Evolutionary conservation across 1,140 invertebrate genomes (phyloP).

Genomic region (Augochlora pura): DNA sequence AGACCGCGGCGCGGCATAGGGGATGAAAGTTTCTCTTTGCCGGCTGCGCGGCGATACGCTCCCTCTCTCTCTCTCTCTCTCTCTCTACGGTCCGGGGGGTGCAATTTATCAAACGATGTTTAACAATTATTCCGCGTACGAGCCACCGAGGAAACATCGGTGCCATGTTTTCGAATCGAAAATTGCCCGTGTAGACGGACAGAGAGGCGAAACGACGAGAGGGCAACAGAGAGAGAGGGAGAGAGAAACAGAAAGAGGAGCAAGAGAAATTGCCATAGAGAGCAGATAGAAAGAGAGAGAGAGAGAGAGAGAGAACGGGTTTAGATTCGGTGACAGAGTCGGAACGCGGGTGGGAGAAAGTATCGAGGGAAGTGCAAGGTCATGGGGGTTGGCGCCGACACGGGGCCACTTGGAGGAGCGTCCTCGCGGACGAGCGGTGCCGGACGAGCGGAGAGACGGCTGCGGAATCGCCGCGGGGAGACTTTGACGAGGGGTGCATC

Average conservation of each 20-base stretch:
- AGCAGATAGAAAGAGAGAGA: no score
- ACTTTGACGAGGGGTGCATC: conserved; percentile 34
- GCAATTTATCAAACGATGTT: background rate
- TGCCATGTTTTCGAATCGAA: no score
- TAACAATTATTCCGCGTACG: no score
- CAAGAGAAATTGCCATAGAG: no score
- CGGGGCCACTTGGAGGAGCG: background rate
- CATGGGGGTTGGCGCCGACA: background rate
- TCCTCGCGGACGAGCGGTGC: background rate
- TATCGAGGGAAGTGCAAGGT: background rate
- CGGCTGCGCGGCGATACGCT: no score
- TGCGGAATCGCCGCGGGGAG: conserved; percentile 36
- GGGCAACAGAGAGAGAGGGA: no score
- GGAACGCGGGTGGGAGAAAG: background rate
- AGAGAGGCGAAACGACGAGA: no score
- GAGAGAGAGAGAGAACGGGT: background rate
- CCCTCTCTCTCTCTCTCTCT: no score
- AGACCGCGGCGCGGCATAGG: background rate
- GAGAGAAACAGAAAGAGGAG: no score
- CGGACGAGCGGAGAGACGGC: no score
- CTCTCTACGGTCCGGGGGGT: background rate
- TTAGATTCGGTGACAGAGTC: background rate
- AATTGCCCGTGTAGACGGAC: no score
- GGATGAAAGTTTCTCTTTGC: background rate
- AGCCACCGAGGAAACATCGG: no score